A percentile compares a stretch with the other conserved stretches of the same genome.
Evolutionary conservation across 2,797 vertebrate genomes (phyloP).

Genomic region (Aplochiton taeniatus): DNA sequence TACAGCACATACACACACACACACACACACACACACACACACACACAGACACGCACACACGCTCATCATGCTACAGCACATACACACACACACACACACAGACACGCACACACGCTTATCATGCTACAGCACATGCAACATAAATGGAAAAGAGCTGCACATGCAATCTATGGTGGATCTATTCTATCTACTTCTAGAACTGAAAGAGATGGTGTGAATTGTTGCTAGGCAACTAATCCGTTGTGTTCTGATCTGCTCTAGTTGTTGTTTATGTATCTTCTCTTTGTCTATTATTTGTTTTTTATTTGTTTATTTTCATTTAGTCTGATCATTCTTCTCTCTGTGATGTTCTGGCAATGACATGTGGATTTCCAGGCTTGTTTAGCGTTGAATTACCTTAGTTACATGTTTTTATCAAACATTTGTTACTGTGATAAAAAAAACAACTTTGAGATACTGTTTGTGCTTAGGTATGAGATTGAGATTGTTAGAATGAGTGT

Average conservation of each 20-base stretch:
- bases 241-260: too few species aligned
- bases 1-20: background rate
- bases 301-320: background rate
- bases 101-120: background rate
- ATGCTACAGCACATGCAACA: too few species aligned
- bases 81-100: background rate
- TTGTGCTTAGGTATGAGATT: background rate
- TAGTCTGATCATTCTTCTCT: background rate
- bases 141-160: too few species aligned
- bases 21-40: background rate
- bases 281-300: too few species aligned
- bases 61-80: too few species aligned
- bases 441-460: background rate
- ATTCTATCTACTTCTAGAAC: too few species aligned
- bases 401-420: constrained; percentile 27
- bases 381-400: constrained; percentile 8
- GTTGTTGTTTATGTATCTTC: background rate
- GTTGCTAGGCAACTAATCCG: too few species aligned
- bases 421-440: constrained; percentile 1
- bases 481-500: background rate
- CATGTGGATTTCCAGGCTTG: background rate
- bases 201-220: too few species aligned
- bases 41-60: background rate
- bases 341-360: too few species aligned
- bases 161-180: too few species aligned